Base-by-base conservation (phyloP, 2,113 vertebrate species). In the Brienomyrus brachyistius region DNA sequence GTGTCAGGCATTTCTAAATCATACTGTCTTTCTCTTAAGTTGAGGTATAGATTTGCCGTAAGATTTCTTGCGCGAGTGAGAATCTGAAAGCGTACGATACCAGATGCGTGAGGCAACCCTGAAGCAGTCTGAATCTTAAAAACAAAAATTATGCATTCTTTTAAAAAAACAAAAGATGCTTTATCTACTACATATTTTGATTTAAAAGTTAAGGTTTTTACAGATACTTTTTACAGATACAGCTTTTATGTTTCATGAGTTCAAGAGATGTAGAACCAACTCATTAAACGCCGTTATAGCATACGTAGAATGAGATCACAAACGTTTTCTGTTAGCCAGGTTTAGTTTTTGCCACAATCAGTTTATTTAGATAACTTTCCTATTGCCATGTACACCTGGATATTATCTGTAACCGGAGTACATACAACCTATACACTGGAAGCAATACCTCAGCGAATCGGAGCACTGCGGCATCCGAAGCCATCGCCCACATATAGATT, bases 401-500 rank as follows among this genome's bases (percentile, higher is more conserved):
- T 13, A 10, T 70, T n/a, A 70, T 77, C 27, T 35, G 35, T 43
- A 80, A 80, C 35, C 5, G 0, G 74, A 80, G 15, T 80, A 80
- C 35, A 35, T 35, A 74, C 56, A 23, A n/a, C 23, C 21, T 62
- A 62, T n/a, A 62, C 56, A 62, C 4, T 40, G 6, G 74, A 80
- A 43, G 74, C 70, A 4, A 35, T 40, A 77, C 27, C n/a, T 74
- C 23, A 35, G 66, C 4, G 23, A 31, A 74, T 74, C 27, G 35
- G 62, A 70, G 27, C n/a, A 15, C 66, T 35, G 52, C 15, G 59
- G 13, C 9, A 13, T 40, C 40, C 40, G 27, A 19, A 51, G 70
- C 59, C 86, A 66, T 87, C 90, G 88, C 89, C 91, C 89, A 91
- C 89, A 51, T 35, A 80, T 82, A 91, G 15, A 87, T 51, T 40